A percentile compares a stretch with the other conserved stretches of the same genome.
These are phyloP conservation scores for Zaprionus bogoriensis DNA, from an alignment of 2,888 invertebrate species.

Conservation along the genomic window DNA sequence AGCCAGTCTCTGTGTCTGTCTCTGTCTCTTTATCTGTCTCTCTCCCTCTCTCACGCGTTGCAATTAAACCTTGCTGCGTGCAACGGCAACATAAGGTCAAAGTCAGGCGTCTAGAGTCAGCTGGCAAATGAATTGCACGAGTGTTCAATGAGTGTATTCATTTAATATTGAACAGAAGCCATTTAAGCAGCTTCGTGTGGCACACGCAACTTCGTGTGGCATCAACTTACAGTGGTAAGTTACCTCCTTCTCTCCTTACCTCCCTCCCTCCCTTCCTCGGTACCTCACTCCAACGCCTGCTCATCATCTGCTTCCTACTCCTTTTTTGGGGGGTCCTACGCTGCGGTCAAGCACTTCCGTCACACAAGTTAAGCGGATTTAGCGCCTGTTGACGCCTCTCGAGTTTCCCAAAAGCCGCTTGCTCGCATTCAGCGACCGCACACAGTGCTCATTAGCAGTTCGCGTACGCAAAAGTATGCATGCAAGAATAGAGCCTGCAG, in stretches of 20 bases:
- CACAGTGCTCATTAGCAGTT: slow-evolving; percentile 59
- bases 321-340: background rate
- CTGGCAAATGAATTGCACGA: slow-evolving; percentile 77
- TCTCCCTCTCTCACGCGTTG: slow-evolving; percentile 24
- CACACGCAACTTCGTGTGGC: slow-evolving; percentile 46
- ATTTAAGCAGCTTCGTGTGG: slow-evolving; percentile 52
- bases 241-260: background rate
- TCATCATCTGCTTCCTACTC: background rate
- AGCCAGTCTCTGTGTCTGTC: background rate
- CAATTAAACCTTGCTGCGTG: slow-evolving; percentile 82
- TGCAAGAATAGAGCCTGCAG: no score
- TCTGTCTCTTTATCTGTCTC: background rate
- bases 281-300: no score
- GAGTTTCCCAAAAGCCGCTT: slow-evolving; percentile 64
- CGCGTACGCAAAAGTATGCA: slow-evolving; percentile 37
- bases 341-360: slow-evolving; percentile 49
- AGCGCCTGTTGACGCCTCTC: slow-evolving; percentile 81
- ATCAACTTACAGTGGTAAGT: slow-evolving; percentile 38
- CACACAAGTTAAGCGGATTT: slow-evolving; percentile 77
- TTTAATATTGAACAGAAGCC: slow-evolving; percentile 52
- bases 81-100: slow-evolving; percentile 80
- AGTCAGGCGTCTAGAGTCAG: slow-evolving; percentile 79
- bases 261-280: background rate
- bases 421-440: slow-evolving; percentile 65
- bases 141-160: slow-evolving; percentile 41